Evolutionary conservation across 1,140 invertebrate species (phyloP), one percentile per base, ranked within the genome.

Genomic region (Cotesia chilonis): DNA sequence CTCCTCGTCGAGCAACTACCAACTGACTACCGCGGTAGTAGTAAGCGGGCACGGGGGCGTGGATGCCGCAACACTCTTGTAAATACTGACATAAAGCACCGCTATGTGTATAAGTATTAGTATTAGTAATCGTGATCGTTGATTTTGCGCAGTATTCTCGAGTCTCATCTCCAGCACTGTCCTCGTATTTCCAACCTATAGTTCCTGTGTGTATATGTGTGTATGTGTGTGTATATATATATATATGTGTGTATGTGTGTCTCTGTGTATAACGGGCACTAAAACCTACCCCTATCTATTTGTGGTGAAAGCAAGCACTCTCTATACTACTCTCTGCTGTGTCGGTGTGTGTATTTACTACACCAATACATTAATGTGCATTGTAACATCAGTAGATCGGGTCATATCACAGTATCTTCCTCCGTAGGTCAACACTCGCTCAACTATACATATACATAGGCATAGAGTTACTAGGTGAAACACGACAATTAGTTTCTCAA

Each of bases 401-500:
- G 28, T 28, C 28, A 28, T 28, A 28, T 28, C 1, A 28, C 28
- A 2, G 28, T 28, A 28, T 28, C 28, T 28, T 47, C 60, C n/a
- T 35, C 51, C 37, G 41, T 66, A 41, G 64, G 64, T 66, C 64
- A 66, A 66, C 64, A 66, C 64, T 66, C 35, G 64, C 64, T 47
- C 41, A 47, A 52, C 64, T 28, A 28, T 28, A 28, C 28, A 28
- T 28, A 28, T 28, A 28, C 28, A 28, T 28, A 28, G 2, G 2
- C 3, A 28, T 2, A 28, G 28, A 28, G 28, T 28, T 28, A 28
- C 28, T 28, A 28, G 28, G 38, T 51, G 17, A 28, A 66, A 66
- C 64, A 66, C 64, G 64, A 66, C 64, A 66, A 66, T 66, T 66
- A 66, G 64, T 66, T 66, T 66, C 64, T 51, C 64, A 52, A 66